Evolutionary conservation across 2,888 invertebrate genomes (phyloP), one percentile per base, ranked within the genome.

Genomic region (Lepidocyrtoides sp.): DNA sequence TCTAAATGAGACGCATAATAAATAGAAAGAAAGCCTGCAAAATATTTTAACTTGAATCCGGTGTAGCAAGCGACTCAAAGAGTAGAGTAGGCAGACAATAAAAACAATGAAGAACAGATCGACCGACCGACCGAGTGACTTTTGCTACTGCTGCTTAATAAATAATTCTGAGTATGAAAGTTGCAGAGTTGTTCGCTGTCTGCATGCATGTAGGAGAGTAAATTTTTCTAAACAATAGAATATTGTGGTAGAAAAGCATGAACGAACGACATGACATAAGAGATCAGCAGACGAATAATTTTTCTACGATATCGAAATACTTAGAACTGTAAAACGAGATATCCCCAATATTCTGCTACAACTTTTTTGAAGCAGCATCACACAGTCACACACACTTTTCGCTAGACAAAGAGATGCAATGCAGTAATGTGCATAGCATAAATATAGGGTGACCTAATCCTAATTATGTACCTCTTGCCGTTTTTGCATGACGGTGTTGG

Each of bases 381-480:
- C 32, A 41, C 10, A 63, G 12, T 12, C 23, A 54, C 77, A 48
- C 54, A 29, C 41, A 75, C 23, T 36, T 20, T 69, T 36, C 44
- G 14, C 0, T 2, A 32, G 57, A 57, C 32, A 79, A 54, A 32
- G 17, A 57, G 14, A 57, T 54, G 32, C 60, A 66, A 17, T 66
- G 72, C n/a, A 60, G 54, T 23, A 57, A 26, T 63, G 83, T 54
- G 57, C 54, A 44, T 72, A 44, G 72, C 41, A 72, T 36, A 72
- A 36, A 84, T 69, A 36, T 83, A 26, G 54, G 72, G 32, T 84
- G 84, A 84, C 72, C 54, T 84, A 84, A 84, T 84, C 84, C 69
- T 84, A 72, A 84, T 84, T 84, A 83, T 84, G 72, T 69, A 36
- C 69, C 66, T 66, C 63, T n/a, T 7, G 36, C 69, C 20, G 17